Evolutionary conservation across 1,140 invertebrate genomes (phyloP), one percentile per base, ranked within the genome.

Genomic region (Solen grandis): DNA sequence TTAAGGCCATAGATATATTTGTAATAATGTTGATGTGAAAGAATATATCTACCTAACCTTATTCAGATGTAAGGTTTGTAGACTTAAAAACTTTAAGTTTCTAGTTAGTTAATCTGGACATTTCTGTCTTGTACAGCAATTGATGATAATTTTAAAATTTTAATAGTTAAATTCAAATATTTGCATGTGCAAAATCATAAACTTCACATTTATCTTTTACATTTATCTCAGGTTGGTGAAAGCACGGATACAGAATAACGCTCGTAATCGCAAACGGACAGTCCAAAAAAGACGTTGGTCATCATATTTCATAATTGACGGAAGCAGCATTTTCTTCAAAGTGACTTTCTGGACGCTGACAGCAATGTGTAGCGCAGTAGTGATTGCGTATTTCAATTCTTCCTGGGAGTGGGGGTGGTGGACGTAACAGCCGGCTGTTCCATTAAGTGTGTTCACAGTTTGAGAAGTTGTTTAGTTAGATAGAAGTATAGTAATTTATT

Each of bases 301-400:
- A n/a, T 66, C 75, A 8, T 22, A 62, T 25, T 63, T 80, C 33
- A 38, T 70, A 31, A 66, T 35, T 55, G 77, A 80, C 63, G 68
- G 68, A 36, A 63, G 57, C n/a, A 63, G 38, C 62, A 38, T 72
- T 22, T 80, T 52, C 27, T 38, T 63, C 3, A 80, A 80, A 55
- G 31, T 80, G 27, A 80, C 77, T 22, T 80, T 80, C 77, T 80
- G 77, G 77, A 80, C 77, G 27, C 55, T 80, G 14, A 80, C 77
- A 14, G 77, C 77, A 25, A 68, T 80, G 57, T 38, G 72, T n/a
- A 80, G 77, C 65, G 77, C 77, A 52, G 57, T 59, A 3, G 16
- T 80, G 8, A 80, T 80, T 16, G 77, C 77, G 5, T 80, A 80
- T 31, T 31, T 72, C 27, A 80, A 65, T 65, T 54, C 66, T 36